phyloP scores from a whole-genome alignment of 2,888 invertebrate genomes.

The Xylota sylvarum region DNA sequence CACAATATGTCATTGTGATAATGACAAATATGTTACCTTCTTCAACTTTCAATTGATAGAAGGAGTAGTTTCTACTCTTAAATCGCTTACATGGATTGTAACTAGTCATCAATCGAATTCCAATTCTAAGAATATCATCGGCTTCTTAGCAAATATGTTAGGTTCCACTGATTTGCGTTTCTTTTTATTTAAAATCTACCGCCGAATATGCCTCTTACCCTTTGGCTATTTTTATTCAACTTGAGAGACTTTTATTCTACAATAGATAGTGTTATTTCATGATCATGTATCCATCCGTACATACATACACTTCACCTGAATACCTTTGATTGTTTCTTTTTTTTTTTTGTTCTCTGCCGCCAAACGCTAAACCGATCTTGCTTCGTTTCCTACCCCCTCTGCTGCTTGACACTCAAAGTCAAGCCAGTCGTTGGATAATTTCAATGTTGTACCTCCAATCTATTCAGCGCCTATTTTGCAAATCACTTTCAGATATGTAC shows the following conservation, averaged over 20 bases:
- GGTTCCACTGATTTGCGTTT: background rate
- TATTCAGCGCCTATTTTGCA: slow-evolving; percentile 73
- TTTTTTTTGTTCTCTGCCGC: slow-evolving; percentile 52
- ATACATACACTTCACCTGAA: slow-evolving; percentile 49
- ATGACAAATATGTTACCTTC: too few relatives aligned
- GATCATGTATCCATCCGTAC: slow-evolving; percentile 36
- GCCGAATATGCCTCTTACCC: slow-evolving; percentile 7
- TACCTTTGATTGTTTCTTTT: slow-evolving; percentile 43
- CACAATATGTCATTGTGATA: too few relatives aligned
- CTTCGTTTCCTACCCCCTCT: background rate
- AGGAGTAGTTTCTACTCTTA: background rate
- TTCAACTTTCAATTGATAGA: background rate
- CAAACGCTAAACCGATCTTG: slow-evolving; percentile 18
- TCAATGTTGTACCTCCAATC: slow-evolving; percentile 59
- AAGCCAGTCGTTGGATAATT: slow-evolving; percentile 37
- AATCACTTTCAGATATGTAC: slow-evolving; percentile 74
- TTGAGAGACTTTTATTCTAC: slow-evolving; percentile 28
- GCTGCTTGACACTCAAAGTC: slow-evolving; percentile 29
- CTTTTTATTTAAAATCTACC: background rate
- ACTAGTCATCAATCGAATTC: slow-evolving; percentile 1
- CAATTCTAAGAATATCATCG: slow-evolving; percentile 9
- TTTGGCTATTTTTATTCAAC: slow-evolving; percentile 15
- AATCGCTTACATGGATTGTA: background rate
- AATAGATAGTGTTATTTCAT: slow-evolving; percentile 56
- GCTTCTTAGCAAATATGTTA: slow-evolving; percentile 15